These are phyloP conservation scores for Esperia sulphurella DNA, from an alignment of 2,888 invertebrate genomes.

Conservation along the genomic window DNA sequence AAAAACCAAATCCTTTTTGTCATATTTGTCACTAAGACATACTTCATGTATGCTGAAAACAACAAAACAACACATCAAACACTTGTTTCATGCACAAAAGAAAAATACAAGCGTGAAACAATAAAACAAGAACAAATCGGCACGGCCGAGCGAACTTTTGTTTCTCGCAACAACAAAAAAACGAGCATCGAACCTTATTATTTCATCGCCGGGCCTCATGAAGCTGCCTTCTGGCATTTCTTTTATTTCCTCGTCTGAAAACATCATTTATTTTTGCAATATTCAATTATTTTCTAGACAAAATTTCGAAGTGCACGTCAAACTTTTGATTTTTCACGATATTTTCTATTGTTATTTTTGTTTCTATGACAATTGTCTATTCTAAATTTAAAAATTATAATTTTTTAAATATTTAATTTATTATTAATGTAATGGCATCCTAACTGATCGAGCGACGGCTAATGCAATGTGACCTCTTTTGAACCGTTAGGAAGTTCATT, in stretches of 20 bases:
- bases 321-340: conserved; percentile 49
- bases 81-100: conserved; percentile 23
- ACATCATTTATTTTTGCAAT: conserved; percentile 70
- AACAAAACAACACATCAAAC: conserved; percentile 22
- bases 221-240: conserved; percentile 57
- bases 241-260: conserved; percentile 75
- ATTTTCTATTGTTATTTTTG: conserved; percentile 49
- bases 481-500: conserved; percentile 28
- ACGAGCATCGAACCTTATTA: conserved; percentile 63
- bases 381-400: conserved; percentile 33
- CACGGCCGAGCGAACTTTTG: conserved; percentile 39
- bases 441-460: not conserved
- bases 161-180: conserved; percentile 30
- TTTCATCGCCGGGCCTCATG: conserved; percentile 65
- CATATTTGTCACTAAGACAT: conserved; percentile 64
- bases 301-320: conserved; percentile 52
- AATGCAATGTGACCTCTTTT: conserved; percentile 41
- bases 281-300: conserved; percentile 70
- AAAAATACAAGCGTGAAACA: conserved; percentile 31
- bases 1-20: conserved; percentile 55
- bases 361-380: conserved; percentile 46
- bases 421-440: conserved; percentile 11
- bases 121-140: conserved; percentile 38
- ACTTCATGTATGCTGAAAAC: conserved; percentile 65
- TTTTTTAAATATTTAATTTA: conserved; percentile 21